These are phyloP conservation scores for Coryphaenoides rupestris DNA, from an alignment of 2,113 vertebrate species.

Conservation along the genomic window DNA sequence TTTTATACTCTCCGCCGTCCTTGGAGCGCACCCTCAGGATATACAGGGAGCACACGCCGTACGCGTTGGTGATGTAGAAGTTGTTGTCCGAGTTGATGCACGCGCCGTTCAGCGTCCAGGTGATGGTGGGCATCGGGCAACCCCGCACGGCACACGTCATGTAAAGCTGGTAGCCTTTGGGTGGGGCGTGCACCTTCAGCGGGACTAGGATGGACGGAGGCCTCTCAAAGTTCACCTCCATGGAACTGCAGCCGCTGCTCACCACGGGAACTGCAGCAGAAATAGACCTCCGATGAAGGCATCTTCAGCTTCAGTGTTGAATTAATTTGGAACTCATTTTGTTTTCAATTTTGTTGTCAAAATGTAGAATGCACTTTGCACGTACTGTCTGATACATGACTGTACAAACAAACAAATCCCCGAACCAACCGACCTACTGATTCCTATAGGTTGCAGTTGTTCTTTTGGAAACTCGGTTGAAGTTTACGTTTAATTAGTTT, in stretches of 20 bases:
- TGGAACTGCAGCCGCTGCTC: constrained; percentile 42
- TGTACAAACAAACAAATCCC: too few species aligned
- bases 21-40: constrained; percentile 67
- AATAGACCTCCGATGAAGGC: too few species aligned
- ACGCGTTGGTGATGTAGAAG: constrained; percentile 78
- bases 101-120: constrained; percentile 79
- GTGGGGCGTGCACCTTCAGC: constrained; percentile 79
- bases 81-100: constrained; percentile 73
- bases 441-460: too few species aligned
- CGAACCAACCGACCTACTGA: too few species aligned
- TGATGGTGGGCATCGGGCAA: constrained; percentile 71
- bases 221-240: constrained; percentile 58
- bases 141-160: constrained; percentile 87
- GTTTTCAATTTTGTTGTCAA: too few species aligned
- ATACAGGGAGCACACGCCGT: constrained; percentile 84
- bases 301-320: too few species aligned
- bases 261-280: constrained; percentile 39
- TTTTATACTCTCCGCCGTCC: constrained; percentile 79
- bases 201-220: constrained; percentile 81
- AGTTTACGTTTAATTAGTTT: too few species aligned
- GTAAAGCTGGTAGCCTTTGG: constrained; percentile 75
- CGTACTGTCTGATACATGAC: too few species aligned
- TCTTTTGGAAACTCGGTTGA: too few species aligned
- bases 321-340: too few species aligned
- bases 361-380: too few species aligned